These are phyloP conservation scores for Pseudochirops corinnae DNA, from an alignment of 2,797 vertebrate species.

Conservation along the genomic window DNA sequence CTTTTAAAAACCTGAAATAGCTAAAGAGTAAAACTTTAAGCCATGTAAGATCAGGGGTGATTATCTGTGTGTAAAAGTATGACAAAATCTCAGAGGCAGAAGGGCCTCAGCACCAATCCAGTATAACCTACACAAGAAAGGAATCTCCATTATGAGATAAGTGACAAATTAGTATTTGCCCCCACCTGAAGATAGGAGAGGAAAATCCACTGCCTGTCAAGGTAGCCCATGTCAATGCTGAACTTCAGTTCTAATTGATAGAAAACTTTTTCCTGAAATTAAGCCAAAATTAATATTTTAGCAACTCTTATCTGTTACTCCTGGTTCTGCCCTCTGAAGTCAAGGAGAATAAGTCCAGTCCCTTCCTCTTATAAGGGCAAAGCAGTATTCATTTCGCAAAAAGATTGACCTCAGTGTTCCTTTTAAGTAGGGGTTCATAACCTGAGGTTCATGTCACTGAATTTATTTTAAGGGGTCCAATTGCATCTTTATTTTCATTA, in stretches of 20 bases:
- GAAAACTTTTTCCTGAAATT: background rate
- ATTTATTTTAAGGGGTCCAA: background rate
- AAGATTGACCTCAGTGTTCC: conserved; percentile 19
- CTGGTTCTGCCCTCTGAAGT: background rate
- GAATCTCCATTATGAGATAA: background rate
- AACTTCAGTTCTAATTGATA: background rate
- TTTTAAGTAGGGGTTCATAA: background rate
- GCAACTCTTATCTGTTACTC: background rate
- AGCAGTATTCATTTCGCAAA: background rate
- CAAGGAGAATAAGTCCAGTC: background rate
- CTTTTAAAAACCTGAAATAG: background rate
- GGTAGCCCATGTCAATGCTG: background rate
- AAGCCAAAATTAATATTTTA: background rate
- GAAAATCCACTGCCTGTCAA: background rate
- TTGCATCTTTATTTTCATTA: background rate
- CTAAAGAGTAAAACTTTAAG: background rate
- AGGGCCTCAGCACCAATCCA: background rate
- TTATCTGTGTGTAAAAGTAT: background rate
- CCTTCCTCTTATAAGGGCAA: background rate
- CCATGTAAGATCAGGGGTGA: background rate
- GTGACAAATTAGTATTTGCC: background rate
- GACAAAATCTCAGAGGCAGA: background rate
- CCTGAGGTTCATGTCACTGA: background rate
- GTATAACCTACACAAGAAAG: background rate
- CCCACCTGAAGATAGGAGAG: background rate